phyloP scores from a whole-genome alignment of 2,113 vertebrate genomes.

The Baryphthengus martii region DNA sequence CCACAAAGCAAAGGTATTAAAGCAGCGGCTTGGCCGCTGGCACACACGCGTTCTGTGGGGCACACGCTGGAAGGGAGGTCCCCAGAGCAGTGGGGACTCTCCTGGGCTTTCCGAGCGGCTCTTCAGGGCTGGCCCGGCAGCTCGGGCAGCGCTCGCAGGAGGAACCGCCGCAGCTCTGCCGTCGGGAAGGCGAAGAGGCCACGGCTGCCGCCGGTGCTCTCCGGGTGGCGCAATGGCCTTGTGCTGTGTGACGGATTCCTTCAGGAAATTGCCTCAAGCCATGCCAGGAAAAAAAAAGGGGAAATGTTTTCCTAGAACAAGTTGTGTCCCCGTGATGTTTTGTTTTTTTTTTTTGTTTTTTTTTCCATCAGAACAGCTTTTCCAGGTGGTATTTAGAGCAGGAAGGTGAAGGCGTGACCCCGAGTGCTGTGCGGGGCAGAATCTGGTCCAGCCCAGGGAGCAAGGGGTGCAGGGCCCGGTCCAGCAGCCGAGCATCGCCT shows the following conservation, averaged over 20 bases:
- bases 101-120: fast-evolving
- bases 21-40: too few species aligned
- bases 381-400: fast-evolving
- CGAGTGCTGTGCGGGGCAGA: fast-evolving
- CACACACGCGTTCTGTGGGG: too few species aligned
- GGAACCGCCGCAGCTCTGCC: fast-evolving
- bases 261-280: neutral
- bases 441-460: fast-evolving
- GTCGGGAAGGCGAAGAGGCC: neutral
- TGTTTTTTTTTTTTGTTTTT: neutral
- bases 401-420: neutral
- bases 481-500: fast-evolving
- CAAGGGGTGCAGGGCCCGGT: fast-evolving
- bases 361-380: neutral
- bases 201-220: fast-evolving
- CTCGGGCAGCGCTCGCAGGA: fast-evolving
- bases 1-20: fast-evolving
- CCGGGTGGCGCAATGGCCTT: fast-evolving
- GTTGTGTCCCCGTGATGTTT: neutral
- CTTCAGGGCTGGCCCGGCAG: too few species aligned
- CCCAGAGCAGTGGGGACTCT: neutral
- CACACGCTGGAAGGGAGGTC: neutral
- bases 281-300: neutral
- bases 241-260: fast-evolving
- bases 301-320: neutral